Evolutionary conservation across 2,888 invertebrate genomes (phyloP).

Genomic region (Fragum sueziense): DNA sequence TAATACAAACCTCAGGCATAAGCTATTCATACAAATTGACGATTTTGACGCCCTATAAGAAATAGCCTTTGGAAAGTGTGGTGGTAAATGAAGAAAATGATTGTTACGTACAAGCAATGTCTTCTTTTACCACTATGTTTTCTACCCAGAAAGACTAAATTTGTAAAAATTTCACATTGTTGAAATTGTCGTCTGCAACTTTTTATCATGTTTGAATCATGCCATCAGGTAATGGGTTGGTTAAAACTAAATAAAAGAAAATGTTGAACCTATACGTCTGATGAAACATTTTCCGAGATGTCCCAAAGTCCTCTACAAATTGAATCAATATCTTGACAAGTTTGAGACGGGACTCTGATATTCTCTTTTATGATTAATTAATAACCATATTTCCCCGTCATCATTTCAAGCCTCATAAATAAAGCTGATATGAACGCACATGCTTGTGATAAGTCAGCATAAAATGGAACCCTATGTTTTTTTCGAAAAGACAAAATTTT

Average conservation of each 20-base stretch:
- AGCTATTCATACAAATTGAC: not conserved
- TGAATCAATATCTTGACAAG: not conserved
- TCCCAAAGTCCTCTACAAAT: not conserved
- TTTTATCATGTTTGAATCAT: not conserved
- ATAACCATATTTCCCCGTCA: conserved; percentile 5
- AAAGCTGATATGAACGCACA: not conserved
- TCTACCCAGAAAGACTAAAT: too few relatives aligned
- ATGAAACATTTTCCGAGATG: not conserved
- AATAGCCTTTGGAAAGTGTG: not conserved
- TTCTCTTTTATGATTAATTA: conserved; percentile 17
- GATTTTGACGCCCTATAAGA: not conserved
- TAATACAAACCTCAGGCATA: too few relatives aligned
- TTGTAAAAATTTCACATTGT: not conserved
- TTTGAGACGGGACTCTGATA: conserved; percentile 12
- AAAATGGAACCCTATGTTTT: not conserved
- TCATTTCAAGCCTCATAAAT: not conserved
- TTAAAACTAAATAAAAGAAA: not conserved
- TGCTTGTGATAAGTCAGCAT: not conserved
- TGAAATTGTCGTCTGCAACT: not conserved
- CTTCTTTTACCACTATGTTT: not conserved
- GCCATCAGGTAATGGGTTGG: too few relatives aligned
- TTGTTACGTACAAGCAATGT: not conserved
- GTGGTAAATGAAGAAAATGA: not conserved
- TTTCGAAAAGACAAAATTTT: too few relatives aligned
- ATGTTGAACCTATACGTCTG: not conserved